These are phyloP conservation scores for Epinotia bilunana DNA, from an alignment of 2,888 invertebrate species.

Conservation along the genomic window DNA sequence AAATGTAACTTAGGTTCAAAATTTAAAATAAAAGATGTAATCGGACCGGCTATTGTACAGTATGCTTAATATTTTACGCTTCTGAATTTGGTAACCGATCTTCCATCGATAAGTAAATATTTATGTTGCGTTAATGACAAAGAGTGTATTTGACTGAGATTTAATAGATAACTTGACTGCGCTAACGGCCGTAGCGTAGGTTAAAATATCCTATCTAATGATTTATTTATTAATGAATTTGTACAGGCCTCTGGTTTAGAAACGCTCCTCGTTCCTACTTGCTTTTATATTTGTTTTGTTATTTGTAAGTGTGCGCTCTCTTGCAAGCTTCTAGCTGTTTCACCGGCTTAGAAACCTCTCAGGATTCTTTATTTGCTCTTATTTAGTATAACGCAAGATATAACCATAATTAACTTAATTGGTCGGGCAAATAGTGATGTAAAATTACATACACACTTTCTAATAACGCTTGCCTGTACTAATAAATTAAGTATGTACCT, in stretches of 20 bases:
- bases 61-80: constrained; percentile 63
- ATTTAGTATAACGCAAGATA: neutral
- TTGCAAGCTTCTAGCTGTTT: no score
- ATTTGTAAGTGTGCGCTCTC: neutral
- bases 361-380: neutral
- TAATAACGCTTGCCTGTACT: neutral
- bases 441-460: neutral
- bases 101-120: constrained; percentile 73
- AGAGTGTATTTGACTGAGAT: constrained; percentile 69
- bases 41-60: constrained; percentile 49
- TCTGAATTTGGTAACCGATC: constrained; percentile 69
- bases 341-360: neutral
- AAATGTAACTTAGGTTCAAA: neutral
- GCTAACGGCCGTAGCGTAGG: constrained; percentile 59
- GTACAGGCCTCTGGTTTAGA: constrained; percentile 43
- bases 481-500: neutral
- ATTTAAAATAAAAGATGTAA: neutral
- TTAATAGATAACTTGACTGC: constrained; percentile 69
- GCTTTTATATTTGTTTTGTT: constrained; percentile 37
- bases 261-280: constrained; percentile 41
- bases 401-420: constrained; percentile 12
- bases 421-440: neutral
- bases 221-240: constrained; percentile 50
- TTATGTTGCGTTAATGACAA: constrained; percentile 79
- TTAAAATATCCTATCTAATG: constrained; percentile 47